phyloP scores from a whole-genome alignment of 37 sponge, comb jelly and placozoan species.

The Mnemiopsis leidyi region DNA sequence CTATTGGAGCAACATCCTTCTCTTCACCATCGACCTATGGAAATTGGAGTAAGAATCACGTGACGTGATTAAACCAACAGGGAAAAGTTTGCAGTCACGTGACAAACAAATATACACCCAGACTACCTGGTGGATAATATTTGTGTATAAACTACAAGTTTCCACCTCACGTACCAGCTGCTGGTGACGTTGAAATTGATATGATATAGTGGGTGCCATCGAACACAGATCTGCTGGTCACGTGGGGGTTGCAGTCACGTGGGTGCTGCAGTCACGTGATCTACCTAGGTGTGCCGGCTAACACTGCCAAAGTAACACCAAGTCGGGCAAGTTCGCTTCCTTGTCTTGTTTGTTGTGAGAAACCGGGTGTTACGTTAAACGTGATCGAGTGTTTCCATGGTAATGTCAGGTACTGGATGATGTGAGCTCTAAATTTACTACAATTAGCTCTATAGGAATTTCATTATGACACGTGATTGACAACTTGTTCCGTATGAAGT shows the following conservation, averaged over 20 bases:
- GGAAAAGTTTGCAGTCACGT: background rate
- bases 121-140: background rate
- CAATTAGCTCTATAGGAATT: no score
- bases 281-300: no score
- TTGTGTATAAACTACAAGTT: background rate
- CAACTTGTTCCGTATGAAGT: no score
- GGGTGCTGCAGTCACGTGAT: no score
- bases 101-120: background rate
- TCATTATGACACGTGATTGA: no score
- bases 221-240: background rate
- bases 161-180: background rate
- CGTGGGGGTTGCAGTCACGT: background rate
- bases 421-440: no score
- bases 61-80: background rate
- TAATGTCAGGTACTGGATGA: no score
- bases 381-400: no score
- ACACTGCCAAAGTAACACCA: no score
- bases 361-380: no score
- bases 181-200: background rate
- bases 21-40: background rate
- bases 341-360: no score
- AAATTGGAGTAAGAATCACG: background rate
- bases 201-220: background rate
- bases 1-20: background rate
- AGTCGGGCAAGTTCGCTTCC: no score